Percentiles rank a stretch among this genome's conserved stretches.
Conservation (phyloP, 2,888 invertebrate species). For the Archips crataeganus region DNA sequence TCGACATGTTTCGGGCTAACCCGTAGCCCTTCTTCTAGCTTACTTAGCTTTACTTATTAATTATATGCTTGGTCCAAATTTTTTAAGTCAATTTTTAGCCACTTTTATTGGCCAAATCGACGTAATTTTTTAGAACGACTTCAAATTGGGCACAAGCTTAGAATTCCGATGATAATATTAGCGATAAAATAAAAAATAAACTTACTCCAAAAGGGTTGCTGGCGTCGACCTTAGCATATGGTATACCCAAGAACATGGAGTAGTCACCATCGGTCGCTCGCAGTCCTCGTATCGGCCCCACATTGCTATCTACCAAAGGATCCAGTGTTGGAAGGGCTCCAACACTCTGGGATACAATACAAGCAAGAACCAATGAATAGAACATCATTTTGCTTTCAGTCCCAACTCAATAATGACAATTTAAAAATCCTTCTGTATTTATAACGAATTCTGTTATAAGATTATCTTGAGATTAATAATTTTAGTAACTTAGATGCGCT, state of each 20-base stretch:
- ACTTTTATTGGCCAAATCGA: too few species aligned
- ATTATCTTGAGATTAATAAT: neutral
- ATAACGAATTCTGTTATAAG: neutral
- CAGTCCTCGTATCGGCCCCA: conserved; percentile 58
- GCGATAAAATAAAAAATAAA: too few species aligned
- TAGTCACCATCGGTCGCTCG: conserved; percentile 56
- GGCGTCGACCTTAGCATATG: conserved; percentile 64
- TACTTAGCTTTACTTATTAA: too few species aligned
- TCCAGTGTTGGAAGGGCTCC: conserved; percentile 41
- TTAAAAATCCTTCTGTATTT: neutral
- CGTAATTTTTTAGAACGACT: too few species aligned
- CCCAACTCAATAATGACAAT: neutral
- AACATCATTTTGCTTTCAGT: conserved; percentile 3
- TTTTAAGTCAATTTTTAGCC: too few species aligned
- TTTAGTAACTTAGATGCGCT: neutral
- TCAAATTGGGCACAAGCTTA: too few species aligned
- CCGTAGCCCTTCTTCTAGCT: too few species aligned
- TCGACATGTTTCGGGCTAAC: too few species aligned
- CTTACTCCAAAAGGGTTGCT: conserved; percentile 69
- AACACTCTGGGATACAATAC: conserved; percentile 3
- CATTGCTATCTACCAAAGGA: conserved; percentile 53
- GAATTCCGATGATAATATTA: too few species aligned
- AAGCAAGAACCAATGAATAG: neutral
- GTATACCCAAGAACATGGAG: conserved; percentile 67
- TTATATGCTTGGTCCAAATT: too few species aligned